These are phyloP conservation scores for Shinisaurus crocodilurus DNA, from an alignment of 2,113 vertebrate genomes.

Conservation along the genomic window DNA sequence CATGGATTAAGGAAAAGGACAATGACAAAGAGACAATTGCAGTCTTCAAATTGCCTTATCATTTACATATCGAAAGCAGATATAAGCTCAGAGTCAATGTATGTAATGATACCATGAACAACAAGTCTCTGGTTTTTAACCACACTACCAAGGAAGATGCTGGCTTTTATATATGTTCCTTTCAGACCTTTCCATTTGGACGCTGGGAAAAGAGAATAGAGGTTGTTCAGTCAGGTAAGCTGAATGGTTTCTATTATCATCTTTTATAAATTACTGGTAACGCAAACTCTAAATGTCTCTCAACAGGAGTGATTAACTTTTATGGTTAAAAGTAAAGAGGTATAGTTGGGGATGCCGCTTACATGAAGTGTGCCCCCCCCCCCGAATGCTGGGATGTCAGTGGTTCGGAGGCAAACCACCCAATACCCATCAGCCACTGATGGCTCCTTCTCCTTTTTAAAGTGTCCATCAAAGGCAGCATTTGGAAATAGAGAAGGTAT, in stretches of 20 bases:
- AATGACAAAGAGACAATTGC: constrained; percentile 66
- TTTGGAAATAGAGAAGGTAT: not conserved
- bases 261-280: not conserved
- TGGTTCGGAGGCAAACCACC: not conserved
- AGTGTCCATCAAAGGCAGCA: too few relatives aligned
- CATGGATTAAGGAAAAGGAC: constrained; percentile 78
- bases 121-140: constrained; percentile 78
- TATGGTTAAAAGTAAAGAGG: not conserved
- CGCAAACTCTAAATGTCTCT: constrained; percentile 5
- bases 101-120: constrained; percentile 64
- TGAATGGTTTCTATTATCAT: not conserved
- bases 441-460: not conserved
- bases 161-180: constrained; percentile 79
- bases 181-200: constrained; percentile 79
- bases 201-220: constrained; percentile 75
- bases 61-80: constrained; percentile 38
- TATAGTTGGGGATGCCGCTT: not conserved
- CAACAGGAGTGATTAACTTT: not conserved
- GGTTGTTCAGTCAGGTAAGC: constrained; percentile 76
- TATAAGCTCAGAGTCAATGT: constrained; percentile 78
- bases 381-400: too few relatives aligned
- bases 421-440: not conserved
- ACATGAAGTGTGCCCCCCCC: not conserved
- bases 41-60: constrained; percentile 73
- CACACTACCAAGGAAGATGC: constrained; percentile 78